A percentile compares a stretch with the other conserved stretches of the same genome.
These are phyloP conservation scores for Lithosia quadra DNA, from an alignment of 2,888 invertebrate species.

Conservation along the genomic window DNA sequence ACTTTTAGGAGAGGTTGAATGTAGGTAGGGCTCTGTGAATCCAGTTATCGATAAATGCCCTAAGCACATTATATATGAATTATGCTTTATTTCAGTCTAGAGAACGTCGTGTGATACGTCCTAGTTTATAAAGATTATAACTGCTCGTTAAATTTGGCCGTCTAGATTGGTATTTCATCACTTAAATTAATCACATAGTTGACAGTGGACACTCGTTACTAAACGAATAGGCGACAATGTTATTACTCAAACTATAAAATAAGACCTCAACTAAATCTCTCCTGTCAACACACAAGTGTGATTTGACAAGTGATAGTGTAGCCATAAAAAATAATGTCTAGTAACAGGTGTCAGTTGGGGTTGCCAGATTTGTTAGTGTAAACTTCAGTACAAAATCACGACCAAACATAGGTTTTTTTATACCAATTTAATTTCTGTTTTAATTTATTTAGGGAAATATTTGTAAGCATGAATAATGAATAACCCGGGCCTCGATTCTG, in stretches of 20 bases:
- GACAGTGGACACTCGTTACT: conserved; percentile 37
- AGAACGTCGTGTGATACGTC: too few relatives aligned
- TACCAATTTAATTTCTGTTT: too few relatives aligned
- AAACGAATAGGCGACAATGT: conserved; percentile 39
- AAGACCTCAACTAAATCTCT: conserved; percentile 9
- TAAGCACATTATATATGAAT: too few relatives aligned
- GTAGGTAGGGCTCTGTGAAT: too few relatives aligned
- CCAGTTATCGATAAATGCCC: too few relatives aligned
- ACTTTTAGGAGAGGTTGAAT: too few relatives aligned
- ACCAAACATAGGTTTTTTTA: too few relatives aligned
- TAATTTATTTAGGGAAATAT: too few relatives aligned
- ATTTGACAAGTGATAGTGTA: neutral
- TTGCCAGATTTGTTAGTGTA: neutral
- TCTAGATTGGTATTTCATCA: conserved; percentile 34
- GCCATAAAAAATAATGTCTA: neutral
- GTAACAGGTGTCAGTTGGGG: neutral
- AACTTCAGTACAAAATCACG: neutral
- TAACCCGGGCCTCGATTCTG: too few relatives aligned
- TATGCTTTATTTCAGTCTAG: too few relatives aligned
- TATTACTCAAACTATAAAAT: conserved; percentile 20
- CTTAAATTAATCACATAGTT: conserved; percentile 33
- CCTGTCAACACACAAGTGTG: conserved; percentile 1
- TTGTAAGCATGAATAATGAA: too few relatives aligned
- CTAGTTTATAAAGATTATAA: too few relatives aligned
- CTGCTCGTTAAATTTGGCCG: conserved; percentile 27